Percentiles rank a stretch among this genome's conserved stretches.
Conservation (phyloP, 2,113 vertebrate species). For the Dissostichus mawsoni region DNA sequence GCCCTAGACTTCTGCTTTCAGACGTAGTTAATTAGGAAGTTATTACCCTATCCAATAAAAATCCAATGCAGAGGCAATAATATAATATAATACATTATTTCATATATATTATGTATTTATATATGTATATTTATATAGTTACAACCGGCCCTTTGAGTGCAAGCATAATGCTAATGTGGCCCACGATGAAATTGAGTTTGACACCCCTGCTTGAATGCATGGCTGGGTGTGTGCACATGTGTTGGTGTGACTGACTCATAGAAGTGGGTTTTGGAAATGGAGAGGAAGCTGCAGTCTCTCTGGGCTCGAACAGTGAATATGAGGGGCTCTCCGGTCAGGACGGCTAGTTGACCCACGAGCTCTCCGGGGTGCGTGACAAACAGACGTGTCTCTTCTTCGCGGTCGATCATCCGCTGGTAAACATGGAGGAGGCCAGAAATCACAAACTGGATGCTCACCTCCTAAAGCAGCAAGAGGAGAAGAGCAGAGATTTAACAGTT, state of each 20-base stretch:
- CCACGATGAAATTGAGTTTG: no score
- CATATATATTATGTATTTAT: no score
- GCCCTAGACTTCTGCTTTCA: no score
- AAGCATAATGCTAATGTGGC: no score
- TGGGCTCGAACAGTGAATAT: slow-evolving; percentile 95
- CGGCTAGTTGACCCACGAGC: slow-evolving; percentile 93
- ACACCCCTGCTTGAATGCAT: background rate
- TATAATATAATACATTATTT: no score
- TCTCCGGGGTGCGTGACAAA: slow-evolving; percentile 95
- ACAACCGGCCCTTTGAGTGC: no score
- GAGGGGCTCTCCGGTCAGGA: slow-evolving; percentile 95
- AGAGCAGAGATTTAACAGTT: no score
- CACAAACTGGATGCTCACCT: slow-evolving; percentile 94
- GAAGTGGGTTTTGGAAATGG: slow-evolving; percentile 94
- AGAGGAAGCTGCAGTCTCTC: slow-evolving; percentile 93
- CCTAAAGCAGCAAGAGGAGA: slow-evolving; percentile 76
- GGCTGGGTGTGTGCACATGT: background rate
- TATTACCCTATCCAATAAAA: no score
- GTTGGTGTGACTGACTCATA: slow-evolving; percentile 86
- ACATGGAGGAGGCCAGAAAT: slow-evolving; percentile 94
- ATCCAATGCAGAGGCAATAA: no score
- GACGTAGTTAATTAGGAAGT: no score
- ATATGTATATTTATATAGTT: no score
- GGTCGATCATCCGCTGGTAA: slow-evolving; percentile 93
- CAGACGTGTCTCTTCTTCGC: slow-evolving; percentile 91